These are phyloP conservation scores for Echinarachnius parma DNA, from an alignment of 53 echinoderm and acorn worm genomes.

Conservation along the genomic window DNA sequence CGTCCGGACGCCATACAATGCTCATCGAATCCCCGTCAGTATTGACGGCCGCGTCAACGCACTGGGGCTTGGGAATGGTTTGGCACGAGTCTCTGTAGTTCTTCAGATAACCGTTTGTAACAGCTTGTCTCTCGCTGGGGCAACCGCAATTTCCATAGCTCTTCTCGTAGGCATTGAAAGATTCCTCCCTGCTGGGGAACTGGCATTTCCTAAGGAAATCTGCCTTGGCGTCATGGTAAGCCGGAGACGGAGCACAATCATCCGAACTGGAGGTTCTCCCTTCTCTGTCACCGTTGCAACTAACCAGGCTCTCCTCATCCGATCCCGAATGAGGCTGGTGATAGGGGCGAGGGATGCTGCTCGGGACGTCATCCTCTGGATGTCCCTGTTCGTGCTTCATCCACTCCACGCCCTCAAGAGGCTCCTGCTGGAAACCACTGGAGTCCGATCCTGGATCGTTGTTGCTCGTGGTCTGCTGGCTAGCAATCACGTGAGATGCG, in stretches of 20 bases:
- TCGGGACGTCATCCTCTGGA: background rate
- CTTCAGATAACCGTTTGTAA: background rate
- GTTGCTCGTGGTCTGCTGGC: constrained; percentile 21
- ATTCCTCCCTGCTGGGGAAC: background rate
- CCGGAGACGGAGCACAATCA: constrained; percentile 12
- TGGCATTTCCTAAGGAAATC: background rate
- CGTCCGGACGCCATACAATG: constrained; percentile 17
- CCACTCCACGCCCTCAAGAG: constrained; percentile 15
- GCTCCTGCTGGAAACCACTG: constrained; percentile 1
- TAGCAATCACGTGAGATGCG: constrained; percentile 38
- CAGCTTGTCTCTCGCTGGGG: background rate
- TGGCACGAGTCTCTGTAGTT: background rate
- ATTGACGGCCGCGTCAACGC: constrained; percentile 30
- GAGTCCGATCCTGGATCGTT: constrained; percentile 2
- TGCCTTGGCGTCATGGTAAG: too few species aligned
- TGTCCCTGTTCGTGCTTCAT: constrained; percentile 6
- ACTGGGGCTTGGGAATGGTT: background rate
- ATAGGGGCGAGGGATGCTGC: background rate
- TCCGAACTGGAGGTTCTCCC: constrained; percentile 6
- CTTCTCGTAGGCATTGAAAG: background rate
- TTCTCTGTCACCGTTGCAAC: constrained; percentile 1
- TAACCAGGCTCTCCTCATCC: constrained; percentile 21
- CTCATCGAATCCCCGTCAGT: constrained; percentile 4
- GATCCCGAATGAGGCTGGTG: constrained; percentile 16
- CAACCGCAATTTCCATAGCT: background rate